Conservation (phyloP, 2,113 vertebrate genomes). For the Empidonax traillii region DNA sequence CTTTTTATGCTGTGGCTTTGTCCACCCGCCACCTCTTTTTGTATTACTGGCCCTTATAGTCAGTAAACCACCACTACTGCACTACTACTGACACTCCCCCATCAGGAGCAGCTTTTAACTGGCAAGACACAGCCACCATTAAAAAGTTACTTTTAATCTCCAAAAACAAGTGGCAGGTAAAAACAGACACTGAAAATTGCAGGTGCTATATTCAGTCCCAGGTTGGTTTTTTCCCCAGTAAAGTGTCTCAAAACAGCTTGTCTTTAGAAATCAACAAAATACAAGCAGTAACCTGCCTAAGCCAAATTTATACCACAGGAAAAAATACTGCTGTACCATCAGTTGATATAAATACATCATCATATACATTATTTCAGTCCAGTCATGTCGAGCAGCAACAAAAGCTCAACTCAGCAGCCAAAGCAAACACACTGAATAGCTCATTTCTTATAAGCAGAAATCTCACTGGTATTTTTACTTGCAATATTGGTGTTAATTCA, state of each 20-base stretch:
- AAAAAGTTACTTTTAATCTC: not conserved
- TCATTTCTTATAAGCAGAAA: not conserved
- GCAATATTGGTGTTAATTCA: not conserved
- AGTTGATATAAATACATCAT: not conserved
- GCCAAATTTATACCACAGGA: not conserved
- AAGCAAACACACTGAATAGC: not conserved
- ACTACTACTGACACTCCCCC: not conserved
- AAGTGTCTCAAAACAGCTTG: not conserved
- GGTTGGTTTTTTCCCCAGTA: not conserved
- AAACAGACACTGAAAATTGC: not conserved
- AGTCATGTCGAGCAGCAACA: not conserved
- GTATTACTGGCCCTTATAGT: not conserved
- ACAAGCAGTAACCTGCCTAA: not conserved
- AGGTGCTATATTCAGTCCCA: not conserved
- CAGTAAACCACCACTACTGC: not conserved
- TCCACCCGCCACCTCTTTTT: not conserved
- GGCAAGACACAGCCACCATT: not conserved
- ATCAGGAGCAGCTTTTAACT: not conserved
- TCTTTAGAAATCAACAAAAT: not conserved
- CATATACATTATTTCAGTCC: not conserved
- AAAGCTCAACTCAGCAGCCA: not conserved
- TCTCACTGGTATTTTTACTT: not conserved
- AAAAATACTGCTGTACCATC: not conserved
- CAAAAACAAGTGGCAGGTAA: not conserved
- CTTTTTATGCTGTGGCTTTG: fast-evolving